Base-by-base conservation (phyloP, 2,797 vertebrate genomes). In the Luscinia luscinia region DNA sequence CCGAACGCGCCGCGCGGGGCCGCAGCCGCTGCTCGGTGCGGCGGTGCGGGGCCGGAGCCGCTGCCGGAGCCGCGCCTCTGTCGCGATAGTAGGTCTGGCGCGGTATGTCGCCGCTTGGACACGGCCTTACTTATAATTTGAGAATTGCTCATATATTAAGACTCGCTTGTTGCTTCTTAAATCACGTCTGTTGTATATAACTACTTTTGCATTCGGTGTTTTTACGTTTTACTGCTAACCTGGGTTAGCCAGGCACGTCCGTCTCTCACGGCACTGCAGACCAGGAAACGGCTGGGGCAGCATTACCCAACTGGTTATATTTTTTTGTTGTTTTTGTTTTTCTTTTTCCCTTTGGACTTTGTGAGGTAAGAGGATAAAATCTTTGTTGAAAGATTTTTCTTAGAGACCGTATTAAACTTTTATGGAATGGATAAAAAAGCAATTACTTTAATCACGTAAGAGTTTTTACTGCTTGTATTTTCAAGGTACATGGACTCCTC, bases 281-380 rank as follows among this genome's bases (percentile, higher is more conserved):
- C 62, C 74, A 85, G 94, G 84, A 83, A 76, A 59, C 32, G 7
- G 32, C 59, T 73, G 51, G 14, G 62, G 49, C 38, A 21, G 52
- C 36, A 19, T 57, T 82, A 57, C 74, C 82, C 70, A 75, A 45
- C 76, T 66, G 79, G 15, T 83, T 80, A 10, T 36, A 40, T 34
- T 9, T 7, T 54, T 49, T 54, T 32, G 34, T 28, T 23, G 49
- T 28, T 36, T 49, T 54, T 32, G 34, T 28, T 23, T 54, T 28
- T 36, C 58, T 52, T 30, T 30, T 24, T 2, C 1, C 15, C 34
- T 86, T 78, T 87, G 74, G 48, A 73, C 54, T 87, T 43, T 28
- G 22, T 26, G 75, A 82, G 76, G 63, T 81, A 90, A 94, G 88
- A 95, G 77, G 48, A 73, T 86, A 89, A 90, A 57, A 90, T n/a